phyloP scores from a whole-genome alignment of 2,888 invertebrate species.

The Noctua janthina region DNA sequence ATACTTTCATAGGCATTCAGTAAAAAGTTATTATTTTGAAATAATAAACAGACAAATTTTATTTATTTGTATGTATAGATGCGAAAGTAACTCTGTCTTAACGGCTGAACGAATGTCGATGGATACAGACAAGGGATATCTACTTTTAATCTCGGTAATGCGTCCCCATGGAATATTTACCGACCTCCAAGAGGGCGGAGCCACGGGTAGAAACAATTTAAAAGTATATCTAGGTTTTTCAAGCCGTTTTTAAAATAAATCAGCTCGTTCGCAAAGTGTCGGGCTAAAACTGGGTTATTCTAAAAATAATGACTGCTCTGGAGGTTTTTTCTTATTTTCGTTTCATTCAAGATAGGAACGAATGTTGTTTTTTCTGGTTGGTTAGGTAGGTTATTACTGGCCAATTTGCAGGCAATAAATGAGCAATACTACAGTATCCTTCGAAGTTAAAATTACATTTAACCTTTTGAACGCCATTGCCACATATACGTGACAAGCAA shows the following conservation, averaged over 20 bases:
- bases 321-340: slow-evolving; percentile 1
- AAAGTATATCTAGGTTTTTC: not conserved
- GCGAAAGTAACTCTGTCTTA: not conserved
- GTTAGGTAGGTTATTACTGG: not conserved
- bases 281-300: not conserved
- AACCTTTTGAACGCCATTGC: no score
- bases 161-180: not conserved
- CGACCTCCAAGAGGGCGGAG: not conserved
- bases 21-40: no score
- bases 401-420: not conserved
- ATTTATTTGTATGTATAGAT: not conserved
- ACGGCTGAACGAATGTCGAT: not conserved
- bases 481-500: no score
- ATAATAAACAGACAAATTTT: no score
- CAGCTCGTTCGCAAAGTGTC: not conserved
- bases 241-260: not conserved
- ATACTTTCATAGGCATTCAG: no score
- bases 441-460: no score
- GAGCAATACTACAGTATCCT: not conserved
- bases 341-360: slow-evolving; percentile 5
- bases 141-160: not conserved
- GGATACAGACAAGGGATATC: not conserved
- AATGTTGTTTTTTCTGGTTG: slow-evolving; percentile 26
- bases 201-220: not conserved
- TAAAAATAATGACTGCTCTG: slow-evolving; percentile 13